Evolutionary conservation across 2,888 invertebrate genomes (phyloP).

Genomic region (Halictus quadricinctus): DNA sequence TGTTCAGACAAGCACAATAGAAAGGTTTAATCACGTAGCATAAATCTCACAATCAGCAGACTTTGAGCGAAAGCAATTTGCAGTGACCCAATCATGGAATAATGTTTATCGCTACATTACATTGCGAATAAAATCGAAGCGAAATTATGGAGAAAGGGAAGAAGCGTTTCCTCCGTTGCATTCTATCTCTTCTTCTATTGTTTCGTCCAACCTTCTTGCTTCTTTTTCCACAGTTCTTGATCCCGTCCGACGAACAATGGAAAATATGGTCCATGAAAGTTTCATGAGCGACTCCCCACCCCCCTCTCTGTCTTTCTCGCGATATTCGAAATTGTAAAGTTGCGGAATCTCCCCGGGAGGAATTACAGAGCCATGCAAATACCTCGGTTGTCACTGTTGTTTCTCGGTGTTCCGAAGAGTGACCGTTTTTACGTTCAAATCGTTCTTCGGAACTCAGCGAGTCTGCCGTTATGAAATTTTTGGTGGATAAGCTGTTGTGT

Average conservation of each 20-base stretch:
- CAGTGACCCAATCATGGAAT: not conserved
- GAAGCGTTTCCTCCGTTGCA: not conserved
- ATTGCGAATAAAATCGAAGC: not conserved
- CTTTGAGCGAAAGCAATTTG: not conserved
- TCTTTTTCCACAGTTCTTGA: not conserved
- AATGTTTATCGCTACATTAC: not conserved
- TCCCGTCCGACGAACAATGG: not conserved
- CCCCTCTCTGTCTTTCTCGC: not conserved
- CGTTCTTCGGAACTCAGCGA: not conserved
- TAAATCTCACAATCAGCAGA: not conserved
- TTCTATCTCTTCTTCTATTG: not conserved
- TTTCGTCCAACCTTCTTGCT: not conserved
- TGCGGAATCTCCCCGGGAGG: not conserved
- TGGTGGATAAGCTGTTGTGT: not conserved
- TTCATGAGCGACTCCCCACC: not conserved
- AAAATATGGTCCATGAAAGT: slow-evolving; percentile 21
- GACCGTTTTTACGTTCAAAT: not conserved
- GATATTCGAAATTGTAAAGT: slow-evolving; percentile 2
- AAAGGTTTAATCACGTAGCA: not conserved
- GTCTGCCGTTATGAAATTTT: not conserved
- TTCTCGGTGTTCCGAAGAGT: not conserved
- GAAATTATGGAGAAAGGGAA: not conserved
- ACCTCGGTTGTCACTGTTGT: not conserved
- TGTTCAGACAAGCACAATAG: not conserved
- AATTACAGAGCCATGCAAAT: slow-evolving; percentile 14